Evolutionary conservation across 2,797 vertebrate species (phyloP).

Genomic region (Ataeniobius toweri): DNA sequence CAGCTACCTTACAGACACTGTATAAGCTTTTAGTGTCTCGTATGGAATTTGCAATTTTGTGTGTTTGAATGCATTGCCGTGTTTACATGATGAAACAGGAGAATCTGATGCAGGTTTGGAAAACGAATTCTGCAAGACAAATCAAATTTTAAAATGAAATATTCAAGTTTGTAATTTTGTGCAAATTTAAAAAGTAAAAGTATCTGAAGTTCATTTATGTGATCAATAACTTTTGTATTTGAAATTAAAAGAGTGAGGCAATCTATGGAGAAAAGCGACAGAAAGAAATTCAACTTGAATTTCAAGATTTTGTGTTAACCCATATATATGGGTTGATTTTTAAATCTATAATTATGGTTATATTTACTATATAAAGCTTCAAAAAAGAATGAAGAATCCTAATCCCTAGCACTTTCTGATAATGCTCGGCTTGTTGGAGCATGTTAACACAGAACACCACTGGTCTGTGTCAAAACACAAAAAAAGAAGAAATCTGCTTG

Average conservation of each 20-base stretch:
- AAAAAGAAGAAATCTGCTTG: constrained; percentile 34
- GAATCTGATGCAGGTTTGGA: constrained; percentile 6
- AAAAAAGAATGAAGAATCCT: constrained; percentile 25
- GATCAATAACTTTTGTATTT: neutral
- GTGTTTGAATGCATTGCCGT: neutral
- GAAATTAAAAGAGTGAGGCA: neutral
- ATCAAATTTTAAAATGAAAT: neutral
- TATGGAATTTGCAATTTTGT: neutral
- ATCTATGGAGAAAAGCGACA: neutral
- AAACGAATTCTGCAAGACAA: neutral
- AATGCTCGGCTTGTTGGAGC: constrained; percentile 41
- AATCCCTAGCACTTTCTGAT: constrained; percentile 34
- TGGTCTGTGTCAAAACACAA: constrained; percentile 26
- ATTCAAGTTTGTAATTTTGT: neutral
- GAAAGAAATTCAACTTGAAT: neutral
- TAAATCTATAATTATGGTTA: neutral
- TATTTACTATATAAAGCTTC: neutral
- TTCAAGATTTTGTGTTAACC: neutral
- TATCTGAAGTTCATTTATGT: neutral
- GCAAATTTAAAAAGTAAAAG: neutral
- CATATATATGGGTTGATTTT: neutral
- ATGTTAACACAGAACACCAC: constrained; percentile 14
- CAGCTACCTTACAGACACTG: neutral
- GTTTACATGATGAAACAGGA: neutral
- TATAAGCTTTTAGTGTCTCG: constrained; percentile 2